Evolutionary conservation across 2,113 vertebrate species (phyloP).

Genomic region (Daboia siamensis): DNA sequence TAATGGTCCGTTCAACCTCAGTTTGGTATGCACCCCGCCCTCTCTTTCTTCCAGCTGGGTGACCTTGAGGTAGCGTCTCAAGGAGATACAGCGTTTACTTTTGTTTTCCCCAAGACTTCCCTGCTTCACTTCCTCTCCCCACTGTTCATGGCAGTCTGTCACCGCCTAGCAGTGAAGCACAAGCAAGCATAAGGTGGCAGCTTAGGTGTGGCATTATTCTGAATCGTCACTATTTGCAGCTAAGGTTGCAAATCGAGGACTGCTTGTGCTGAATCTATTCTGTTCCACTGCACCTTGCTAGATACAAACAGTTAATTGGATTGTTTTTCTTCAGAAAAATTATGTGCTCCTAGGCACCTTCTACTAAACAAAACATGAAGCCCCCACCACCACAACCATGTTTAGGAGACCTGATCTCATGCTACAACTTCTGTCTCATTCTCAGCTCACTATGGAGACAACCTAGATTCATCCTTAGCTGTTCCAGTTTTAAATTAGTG

Average conservation of each 20-base stretch:
- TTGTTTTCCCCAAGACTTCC: neutral
- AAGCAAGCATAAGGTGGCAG: neutral
- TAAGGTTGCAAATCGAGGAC: neutral
- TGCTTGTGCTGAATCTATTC: neutral
- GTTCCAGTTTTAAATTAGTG: neutral
- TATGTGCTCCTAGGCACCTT: neutral
- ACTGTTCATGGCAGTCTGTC: no score
- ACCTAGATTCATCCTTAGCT: neutral
- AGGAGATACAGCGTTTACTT: neutral
- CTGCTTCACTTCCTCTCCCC: fast-evolving
- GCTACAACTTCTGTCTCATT: neutral
- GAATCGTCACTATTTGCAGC: neutral
- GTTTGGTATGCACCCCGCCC: no score
- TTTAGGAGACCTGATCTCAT: neutral
- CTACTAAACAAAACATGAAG: neutral
- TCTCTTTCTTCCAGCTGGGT: no score
- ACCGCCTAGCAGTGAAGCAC: neutral
- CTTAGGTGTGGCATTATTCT: neutral
- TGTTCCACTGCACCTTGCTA: neutral
- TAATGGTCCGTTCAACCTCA: no score
- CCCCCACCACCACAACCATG: neutral
- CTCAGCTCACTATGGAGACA: neutral
- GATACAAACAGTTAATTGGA: neutral
- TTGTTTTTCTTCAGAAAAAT: neutral
- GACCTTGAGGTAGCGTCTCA: neutral